These are phyloP conservation scores for Acanthornis magna DNA, from an alignment of 2,797 vertebrate species.

Conservation along the genomic window DNA sequence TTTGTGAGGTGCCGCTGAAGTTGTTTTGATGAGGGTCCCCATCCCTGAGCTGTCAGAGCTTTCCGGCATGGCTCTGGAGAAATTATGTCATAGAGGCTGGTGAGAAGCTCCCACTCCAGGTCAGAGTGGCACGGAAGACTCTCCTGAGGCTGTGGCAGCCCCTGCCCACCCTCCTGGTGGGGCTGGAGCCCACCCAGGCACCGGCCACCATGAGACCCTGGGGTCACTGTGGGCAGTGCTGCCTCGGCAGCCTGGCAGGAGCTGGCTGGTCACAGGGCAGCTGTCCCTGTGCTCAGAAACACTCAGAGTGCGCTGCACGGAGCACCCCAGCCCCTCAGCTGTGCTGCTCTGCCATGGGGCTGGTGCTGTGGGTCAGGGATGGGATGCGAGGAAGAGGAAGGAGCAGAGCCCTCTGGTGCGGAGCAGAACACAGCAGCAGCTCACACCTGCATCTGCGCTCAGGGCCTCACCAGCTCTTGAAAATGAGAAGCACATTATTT, in stretches of 20 bases:
- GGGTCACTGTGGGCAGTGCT: not conserved
- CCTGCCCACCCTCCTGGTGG: constrained; percentile 84
- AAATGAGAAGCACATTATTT: constrained; percentile 84
- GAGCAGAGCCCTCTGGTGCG: not conserved
- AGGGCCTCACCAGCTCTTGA: constrained; percentile 76
- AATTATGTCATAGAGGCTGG: rapidly evolving
- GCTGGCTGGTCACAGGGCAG: not conserved
- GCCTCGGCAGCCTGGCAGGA: not conserved
- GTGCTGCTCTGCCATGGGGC: not conserved
- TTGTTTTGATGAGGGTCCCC: not conserved
- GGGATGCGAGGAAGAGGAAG: not conserved
- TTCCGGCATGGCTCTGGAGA: not conserved
- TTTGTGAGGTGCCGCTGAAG: not conserved
- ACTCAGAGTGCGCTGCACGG: not conserved
- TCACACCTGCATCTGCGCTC: not conserved
- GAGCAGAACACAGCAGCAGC: not conserved
- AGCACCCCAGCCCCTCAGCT: not conserved
- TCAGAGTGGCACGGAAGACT: constrained; percentile 88
- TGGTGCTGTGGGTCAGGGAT: not conserved
- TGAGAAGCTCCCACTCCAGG: not conserved
- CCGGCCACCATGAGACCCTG: constrained; percentile 73
- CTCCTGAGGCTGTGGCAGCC: constrained; percentile 86
- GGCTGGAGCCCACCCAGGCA: constrained; percentile 79
- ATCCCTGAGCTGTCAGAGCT: not conserved
- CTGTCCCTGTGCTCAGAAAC: not conserved